A percentile compares a stretch with the other conserved stretches of the same genome.
Evolutionary conservation across 2,888 invertebrate species (phyloP).

Genomic region (Halictus ligatus): DNA sequence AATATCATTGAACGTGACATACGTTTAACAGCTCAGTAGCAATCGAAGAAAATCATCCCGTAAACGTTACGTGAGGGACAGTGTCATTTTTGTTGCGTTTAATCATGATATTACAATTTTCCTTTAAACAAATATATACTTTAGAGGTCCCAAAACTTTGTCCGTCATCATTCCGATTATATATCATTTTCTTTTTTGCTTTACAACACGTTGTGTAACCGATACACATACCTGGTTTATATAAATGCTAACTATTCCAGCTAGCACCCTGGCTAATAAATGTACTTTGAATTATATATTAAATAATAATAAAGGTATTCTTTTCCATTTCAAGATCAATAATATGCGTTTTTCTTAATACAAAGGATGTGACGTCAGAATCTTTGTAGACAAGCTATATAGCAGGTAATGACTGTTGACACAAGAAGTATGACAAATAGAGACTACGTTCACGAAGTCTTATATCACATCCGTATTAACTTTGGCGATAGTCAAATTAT

Average conservation of each 20-base stretch:
- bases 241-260: constrained; percentile 63
- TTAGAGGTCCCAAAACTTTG: constrained; percentile 74
- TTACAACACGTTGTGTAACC: constrained; percentile 57
- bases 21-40: constrained; percentile 73
- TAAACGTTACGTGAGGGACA: constrained; percentile 56
- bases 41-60: constrained; percentile 62
- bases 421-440: constrained; percentile 58
- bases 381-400: constrained; percentile 46
- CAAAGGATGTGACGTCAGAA: constrained; percentile 61
- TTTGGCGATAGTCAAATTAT: constrained; percentile 66
- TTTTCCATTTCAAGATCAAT: constrained; percentile 54
- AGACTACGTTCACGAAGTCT: constrained; percentile 59
- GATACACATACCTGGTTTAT: constrained; percentile 46
- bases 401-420: constrained; percentile 46
- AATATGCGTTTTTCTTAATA: constrained; percentile 50
- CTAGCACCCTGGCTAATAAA: constrained; percentile 66
- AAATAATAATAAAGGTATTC: constrained; percentile 40
- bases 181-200: constrained; percentile 48
- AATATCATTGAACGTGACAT: constrained; percentile 71
- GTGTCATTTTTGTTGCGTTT: constrained; percentile 69
- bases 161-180: constrained; percentile 65
- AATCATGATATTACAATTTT: constrained; percentile 66
- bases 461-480: constrained; percentile 72
- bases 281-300: constrained; percentile 62
- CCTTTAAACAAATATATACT: constrained; percentile 72